Evolutionary conservation across 2,113 vertebrate genomes (phyloP).

Genomic region (Megaceryle maxima): DNA sequence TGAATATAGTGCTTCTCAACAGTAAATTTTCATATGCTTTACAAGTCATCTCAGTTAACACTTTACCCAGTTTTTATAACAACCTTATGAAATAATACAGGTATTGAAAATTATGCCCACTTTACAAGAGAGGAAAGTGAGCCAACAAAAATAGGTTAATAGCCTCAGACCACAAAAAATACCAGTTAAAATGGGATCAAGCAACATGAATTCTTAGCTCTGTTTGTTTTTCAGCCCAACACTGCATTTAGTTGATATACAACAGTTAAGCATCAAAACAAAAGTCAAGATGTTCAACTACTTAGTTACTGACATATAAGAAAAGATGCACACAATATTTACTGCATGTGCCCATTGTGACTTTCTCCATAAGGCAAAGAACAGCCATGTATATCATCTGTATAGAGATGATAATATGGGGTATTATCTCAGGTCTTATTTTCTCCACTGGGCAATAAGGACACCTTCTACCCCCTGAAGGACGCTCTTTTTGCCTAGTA

Average conservation of each 20-base stretch:
- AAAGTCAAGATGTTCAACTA: not conserved
- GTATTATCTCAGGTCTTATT: not conserved
- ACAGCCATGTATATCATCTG: not conserved
- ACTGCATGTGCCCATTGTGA: not conserved
- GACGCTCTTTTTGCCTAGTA: not conserved
- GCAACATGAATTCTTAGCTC: not conserved
- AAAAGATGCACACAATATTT: not conserved
- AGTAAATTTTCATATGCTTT: not conserved
- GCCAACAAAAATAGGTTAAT: not conserved
- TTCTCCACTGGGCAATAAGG: not conserved
- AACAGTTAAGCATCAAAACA: not conserved
- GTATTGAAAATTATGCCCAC: not conserved
- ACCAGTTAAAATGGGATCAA: not conserved
- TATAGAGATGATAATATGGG: not conserved
- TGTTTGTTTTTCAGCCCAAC: not conserved
- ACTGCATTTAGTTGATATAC: not conserved
- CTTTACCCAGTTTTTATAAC: not conserved
- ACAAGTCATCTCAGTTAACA: not conserved
- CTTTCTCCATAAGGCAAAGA: not conserved
- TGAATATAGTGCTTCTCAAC: not conserved
- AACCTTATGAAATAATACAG: not conserved
- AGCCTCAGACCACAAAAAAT: not conserved
- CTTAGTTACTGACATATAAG: not conserved
- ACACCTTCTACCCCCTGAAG: not conserved
- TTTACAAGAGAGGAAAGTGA: not conserved